Percentiles rank a stretch among this genome's conserved stretches.
Conservation (phyloP, 2,888 invertebrate species). For the Oegoconia quadripuncta region DNA sequence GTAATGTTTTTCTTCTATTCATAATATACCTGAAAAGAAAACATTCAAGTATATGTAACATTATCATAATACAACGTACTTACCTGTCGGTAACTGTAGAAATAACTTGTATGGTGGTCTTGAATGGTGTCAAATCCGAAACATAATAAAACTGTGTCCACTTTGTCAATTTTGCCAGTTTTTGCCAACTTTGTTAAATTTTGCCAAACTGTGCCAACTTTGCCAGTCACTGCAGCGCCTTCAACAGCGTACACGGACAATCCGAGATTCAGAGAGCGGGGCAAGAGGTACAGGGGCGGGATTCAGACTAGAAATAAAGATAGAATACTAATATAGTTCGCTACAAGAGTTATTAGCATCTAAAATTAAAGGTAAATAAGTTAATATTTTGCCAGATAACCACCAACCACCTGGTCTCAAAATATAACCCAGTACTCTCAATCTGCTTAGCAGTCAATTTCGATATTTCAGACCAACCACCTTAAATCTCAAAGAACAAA, state of each 20-base stretch:
- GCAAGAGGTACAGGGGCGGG: constrained; percentile 29
- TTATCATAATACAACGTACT: constrained; percentile 15
- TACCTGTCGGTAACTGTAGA: constrained; percentile 30
- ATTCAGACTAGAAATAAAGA: constrained; percentile 41
- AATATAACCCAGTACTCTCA: too few species aligned
- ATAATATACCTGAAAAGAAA: too few species aligned
- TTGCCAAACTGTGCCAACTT: neutral
- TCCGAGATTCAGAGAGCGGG: constrained; percentile 19
- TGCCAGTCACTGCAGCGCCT: constrained; percentile 21
- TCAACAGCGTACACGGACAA: constrained; percentile 37
- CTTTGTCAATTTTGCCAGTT: constrained; percentile 25
- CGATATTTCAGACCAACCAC: too few species aligned
- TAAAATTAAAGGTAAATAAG: too few species aligned
- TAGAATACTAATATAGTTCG: constrained; percentile 14
- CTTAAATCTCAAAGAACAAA: too few species aligned
- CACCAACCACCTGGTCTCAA: too few species aligned
- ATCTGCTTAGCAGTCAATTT: too few species aligned
- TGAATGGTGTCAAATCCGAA: constrained; percentile 43
- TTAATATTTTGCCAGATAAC: too few species aligned
- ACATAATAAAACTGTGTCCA: constrained; percentile 45
- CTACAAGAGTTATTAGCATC: constrained; percentile 6
- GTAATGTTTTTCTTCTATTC: too few species aligned
- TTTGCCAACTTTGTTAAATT: constrained; percentile 6
- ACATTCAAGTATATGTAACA: neutral
- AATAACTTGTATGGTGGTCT: constrained; percentile 25